Evolutionary conservation across 2,888 invertebrate genomes (phyloP).

Genomic region (Drosophila meridiana): DNA sequence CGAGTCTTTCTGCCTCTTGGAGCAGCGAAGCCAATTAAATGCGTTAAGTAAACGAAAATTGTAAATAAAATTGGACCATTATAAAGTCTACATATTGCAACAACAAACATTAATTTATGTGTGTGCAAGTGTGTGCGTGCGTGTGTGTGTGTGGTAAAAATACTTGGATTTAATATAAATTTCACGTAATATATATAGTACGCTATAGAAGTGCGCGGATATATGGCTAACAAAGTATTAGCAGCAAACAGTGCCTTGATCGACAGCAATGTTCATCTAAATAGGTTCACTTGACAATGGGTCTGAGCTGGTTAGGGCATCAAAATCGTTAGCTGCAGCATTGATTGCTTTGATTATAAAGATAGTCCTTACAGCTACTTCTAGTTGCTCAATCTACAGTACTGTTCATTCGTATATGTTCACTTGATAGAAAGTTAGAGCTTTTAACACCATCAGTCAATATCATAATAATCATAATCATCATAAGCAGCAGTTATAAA

Average conservation of each 20-base stretch:
- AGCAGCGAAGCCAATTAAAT: slow-evolving; percentile 58
- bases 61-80: slow-evolving; percentile 57
- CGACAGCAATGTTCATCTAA: not conserved
- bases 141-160: slow-evolving; percentile 7
- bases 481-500: too few relatives aligned
- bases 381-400: not conserved
- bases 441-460: too few relatives aligned
- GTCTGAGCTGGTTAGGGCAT: too few relatives aligned
- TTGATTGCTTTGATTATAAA: too few relatives aligned
- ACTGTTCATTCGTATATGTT: not conserved
- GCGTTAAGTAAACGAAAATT: slow-evolving; percentile 63
- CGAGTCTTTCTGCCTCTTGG: slow-evolving; percentile 29
- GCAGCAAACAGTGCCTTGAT: not conserved
- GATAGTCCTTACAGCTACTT: too few relatives aligned
- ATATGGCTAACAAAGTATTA: not conserved
- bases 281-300: not conserved
- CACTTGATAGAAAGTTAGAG: too few relatives aligned
- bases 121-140: not conserved
- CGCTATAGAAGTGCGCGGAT: slow-evolving; percentile 8
- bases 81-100: slow-evolving; percentile 53
- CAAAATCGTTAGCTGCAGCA: too few relatives aligned
- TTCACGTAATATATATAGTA: slow-evolving; percentile 32
- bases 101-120: slow-evolving; percentile 41
- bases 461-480: too few relatives aligned
- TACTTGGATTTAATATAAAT: slow-evolving; percentile 34